These are phyloP conservation scores for Fratercula arctica DNA, from an alignment of 2,797 vertebrate genomes.

Conservation along the genomic window DNA sequence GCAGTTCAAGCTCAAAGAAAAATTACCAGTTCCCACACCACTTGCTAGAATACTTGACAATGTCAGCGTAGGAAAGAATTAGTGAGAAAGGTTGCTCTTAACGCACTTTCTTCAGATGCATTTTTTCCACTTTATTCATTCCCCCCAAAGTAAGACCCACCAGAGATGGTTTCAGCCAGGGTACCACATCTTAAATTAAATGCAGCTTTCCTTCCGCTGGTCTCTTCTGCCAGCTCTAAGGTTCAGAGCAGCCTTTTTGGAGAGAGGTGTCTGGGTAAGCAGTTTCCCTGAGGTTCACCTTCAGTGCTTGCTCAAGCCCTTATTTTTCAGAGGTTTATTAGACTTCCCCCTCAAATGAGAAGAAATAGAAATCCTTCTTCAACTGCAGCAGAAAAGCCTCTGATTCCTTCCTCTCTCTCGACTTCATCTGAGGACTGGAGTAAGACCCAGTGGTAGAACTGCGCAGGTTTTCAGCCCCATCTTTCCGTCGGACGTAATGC, in stretches of 20 bases:
- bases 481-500: rapidly evolving
- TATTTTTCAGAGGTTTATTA: not conserved
- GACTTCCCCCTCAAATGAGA: not conserved
- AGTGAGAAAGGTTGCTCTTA: not conserved
- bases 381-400: not conserved
- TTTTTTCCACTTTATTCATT: not conserved
- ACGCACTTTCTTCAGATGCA: rapidly evolving
- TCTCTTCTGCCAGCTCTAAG: not conserved
- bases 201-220: not conserved
- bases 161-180: not conserved
- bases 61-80: not conserved
- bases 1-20: not conserved
- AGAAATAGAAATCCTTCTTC: not conserved
- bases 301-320: not conserved
- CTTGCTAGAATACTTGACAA: not conserved
- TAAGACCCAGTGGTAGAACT: not conserved
- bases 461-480: not conserved
- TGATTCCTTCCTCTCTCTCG: not conserved
- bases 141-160: not conserved
- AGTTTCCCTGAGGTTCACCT: not conserved
- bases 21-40: not conserved
- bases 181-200: not conserved
- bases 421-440: not conserved
- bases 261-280: not conserved
- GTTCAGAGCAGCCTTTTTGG: not conserved